These are phyloP conservation scores for Tortrix viridana DNA, from an alignment of 2,888 invertebrate species.

Conservation along the genomic window DNA sequence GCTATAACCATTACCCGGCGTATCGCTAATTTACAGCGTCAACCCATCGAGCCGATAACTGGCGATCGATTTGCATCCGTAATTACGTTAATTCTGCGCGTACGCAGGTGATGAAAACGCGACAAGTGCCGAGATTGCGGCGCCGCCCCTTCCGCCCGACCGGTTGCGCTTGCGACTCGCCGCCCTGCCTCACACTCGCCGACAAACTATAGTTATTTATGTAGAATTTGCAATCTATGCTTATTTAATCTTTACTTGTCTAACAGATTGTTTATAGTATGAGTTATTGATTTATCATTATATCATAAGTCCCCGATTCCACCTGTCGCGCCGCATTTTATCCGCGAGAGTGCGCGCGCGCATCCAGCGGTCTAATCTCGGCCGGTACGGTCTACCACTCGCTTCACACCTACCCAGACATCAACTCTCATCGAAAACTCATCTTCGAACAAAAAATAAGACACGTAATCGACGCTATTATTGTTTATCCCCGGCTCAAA, in stretches of 20 bases:
- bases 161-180: slow-evolving; percentile 69
- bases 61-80: slow-evolving; percentile 83
- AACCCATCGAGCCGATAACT: slow-evolving; percentile 78
- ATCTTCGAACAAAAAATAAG: slow-evolving; percentile 78
- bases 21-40: slow-evolving; percentile 80
- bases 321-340: slow-evolving; percentile 74
- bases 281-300: slow-evolving; percentile 79
- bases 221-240: no score
- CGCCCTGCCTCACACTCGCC: slow-evolving; percentile 24
- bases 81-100: slow-evolving; percentile 80
- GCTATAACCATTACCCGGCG: slow-evolving; percentile 76
- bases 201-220: neutral
- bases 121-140: slow-evolving; percentile 78
- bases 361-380: slow-evolving; percentile 64
- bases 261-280: slow-evolving; percentile 24
- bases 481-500: slow-evolving; percentile 80
- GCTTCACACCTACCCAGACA: slow-evolving; percentile 66
- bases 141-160: slow-evolving; percentile 75
- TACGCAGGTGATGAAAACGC: slow-evolving; percentile 81
- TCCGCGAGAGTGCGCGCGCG: slow-evolving; percentile 63
- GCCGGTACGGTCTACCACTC: slow-evolving; percentile 67
- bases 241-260: no score
- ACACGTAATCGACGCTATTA: slow-evolving; percentile 80
- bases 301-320: slow-evolving; percentile 75
- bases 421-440: slow-evolving; percentile 70